Conservation (phyloP, 2,113 vertebrate species). For the Arenaria interpres region DNA sequence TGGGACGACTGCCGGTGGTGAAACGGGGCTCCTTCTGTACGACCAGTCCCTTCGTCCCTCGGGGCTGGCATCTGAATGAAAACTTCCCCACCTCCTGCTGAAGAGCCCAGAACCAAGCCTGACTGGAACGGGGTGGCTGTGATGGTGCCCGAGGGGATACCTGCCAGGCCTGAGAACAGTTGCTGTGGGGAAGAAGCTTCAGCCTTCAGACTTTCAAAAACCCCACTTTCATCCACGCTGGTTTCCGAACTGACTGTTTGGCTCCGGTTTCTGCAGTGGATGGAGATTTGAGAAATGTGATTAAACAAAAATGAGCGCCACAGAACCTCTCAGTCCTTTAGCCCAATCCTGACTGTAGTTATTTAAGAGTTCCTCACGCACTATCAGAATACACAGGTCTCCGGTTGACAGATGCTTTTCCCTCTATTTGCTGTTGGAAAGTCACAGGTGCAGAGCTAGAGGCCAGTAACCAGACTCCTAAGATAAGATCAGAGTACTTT, state of each 20-base stretch:
- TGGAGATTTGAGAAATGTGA: neutral
- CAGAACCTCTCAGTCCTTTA: neutral
- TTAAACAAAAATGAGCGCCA: neutral
- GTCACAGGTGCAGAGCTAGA: neutral
- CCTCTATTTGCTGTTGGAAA: neutral
- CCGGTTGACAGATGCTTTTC: neutral
- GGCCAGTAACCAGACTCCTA: neutral
- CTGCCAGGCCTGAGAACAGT: conserved; percentile 88
- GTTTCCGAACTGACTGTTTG: conserved; percentile 90
- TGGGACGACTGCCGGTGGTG: conserved; percentile 77
- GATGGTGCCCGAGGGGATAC: conserved; percentile 81
- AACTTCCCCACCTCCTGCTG: conserved; percentile 82
- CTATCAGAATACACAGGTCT: neutral
- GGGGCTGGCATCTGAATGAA: conserved; percentile 92
- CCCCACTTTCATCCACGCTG: conserved; percentile 88
- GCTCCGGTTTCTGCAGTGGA: conserved; percentile 82
- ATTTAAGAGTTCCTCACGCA: neutral
- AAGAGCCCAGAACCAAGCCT: conserved; percentile 88
- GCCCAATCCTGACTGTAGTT: neutral
- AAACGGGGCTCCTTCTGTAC: conserved; percentile 78
- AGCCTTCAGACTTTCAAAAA: conserved; percentile 93
- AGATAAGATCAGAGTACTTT: neutral
- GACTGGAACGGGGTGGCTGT: conserved; percentile 86
- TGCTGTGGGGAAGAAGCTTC: conserved; percentile 86
- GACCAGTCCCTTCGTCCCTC: conserved; percentile 84